phyloP scores from a whole-genome alignment of 2,888 invertebrate genomes.

The Candidula unifasciata region DNA sequence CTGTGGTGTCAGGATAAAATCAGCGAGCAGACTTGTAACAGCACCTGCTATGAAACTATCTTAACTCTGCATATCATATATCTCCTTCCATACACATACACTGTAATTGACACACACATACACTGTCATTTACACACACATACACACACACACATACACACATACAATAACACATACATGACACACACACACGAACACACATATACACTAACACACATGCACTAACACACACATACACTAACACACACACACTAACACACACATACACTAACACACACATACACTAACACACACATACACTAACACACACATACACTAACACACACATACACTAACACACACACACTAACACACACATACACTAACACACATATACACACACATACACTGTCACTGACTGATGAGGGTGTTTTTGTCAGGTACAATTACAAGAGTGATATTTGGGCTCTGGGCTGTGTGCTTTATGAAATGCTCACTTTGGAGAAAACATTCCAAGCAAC shows the following conservation, averaged over 20 bases:
- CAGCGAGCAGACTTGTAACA: too few species aligned
- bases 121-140: background rate
- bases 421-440: conserved; percentile 77
- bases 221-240: too few species aligned
- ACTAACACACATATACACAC: background rate
- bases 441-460: conserved; percentile 77
- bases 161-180: too few species aligned
- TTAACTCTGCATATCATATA: too few species aligned
- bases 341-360: background rate
- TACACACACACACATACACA: background rate
- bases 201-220: background rate
- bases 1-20: too few species aligned
- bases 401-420: conserved; percentile 57
- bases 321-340: too few species aligned
- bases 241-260: background rate
- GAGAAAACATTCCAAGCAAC: conserved; percentile 76
- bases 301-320: background rate
- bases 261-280: background rate
- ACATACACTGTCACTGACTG: too few species aligned
- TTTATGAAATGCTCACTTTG: conserved; percentile 75
- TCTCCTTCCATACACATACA: background rate
- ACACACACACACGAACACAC: background rate
- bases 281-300: too few species aligned
- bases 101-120: too few species aligned
- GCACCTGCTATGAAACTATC: too few species aligned